Conservation (phyloP, 2,888 invertebrate species). For the Trichopria drosophilae region DNA sequence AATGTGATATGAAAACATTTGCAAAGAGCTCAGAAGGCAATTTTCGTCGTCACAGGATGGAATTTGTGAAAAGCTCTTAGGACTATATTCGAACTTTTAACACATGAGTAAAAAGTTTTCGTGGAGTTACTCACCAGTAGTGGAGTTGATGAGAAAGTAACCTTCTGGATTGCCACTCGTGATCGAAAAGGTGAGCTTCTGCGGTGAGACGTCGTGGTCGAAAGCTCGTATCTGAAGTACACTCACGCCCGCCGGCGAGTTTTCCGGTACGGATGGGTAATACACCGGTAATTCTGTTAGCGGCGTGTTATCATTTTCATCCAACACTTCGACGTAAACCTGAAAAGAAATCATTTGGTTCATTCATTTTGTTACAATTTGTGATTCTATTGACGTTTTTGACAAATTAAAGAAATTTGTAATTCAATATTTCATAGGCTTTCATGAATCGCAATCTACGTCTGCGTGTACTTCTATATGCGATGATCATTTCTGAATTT, state of each 20-base stretch:
- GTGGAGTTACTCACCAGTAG: slow-evolving; percentile 73
- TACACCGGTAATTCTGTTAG: slow-evolving; percentile 86
- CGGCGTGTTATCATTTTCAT: slow-evolving; percentile 95
- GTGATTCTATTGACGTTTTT: not conserved
- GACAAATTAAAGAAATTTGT: too few species aligned
- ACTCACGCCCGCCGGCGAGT: slow-evolving; percentile 71
- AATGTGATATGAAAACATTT: too few species aligned
- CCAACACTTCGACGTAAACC: slow-evolving; percentile 82
- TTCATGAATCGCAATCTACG: too few species aligned
- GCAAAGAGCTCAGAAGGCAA: too few species aligned
- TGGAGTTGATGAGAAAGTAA: slow-evolving; percentile 83
- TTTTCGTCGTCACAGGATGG: too few species aligned
- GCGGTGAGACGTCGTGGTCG: slow-evolving; percentile 74
- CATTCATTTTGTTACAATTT: slow-evolving; percentile 28
- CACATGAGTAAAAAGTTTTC: too few species aligned
- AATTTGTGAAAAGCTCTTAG: too few species aligned
- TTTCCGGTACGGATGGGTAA: slow-evolving; percentile 78
- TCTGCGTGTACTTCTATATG: too few species aligned
- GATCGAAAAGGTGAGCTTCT: slow-evolving; percentile 77
- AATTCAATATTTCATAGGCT: too few species aligned
- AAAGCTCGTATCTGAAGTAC: slow-evolving; percentile 76
- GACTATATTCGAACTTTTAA: too few species aligned
- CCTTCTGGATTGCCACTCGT: slow-evolving; percentile 90
- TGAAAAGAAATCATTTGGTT: slow-evolving; percentile 47
- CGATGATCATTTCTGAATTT: too few species aligned